These are phyloP conservation scores for Nematostella vectensis DNA, from an alignment of 92 coral and sea anemone genomes.

Conservation along the genomic window DNA sequence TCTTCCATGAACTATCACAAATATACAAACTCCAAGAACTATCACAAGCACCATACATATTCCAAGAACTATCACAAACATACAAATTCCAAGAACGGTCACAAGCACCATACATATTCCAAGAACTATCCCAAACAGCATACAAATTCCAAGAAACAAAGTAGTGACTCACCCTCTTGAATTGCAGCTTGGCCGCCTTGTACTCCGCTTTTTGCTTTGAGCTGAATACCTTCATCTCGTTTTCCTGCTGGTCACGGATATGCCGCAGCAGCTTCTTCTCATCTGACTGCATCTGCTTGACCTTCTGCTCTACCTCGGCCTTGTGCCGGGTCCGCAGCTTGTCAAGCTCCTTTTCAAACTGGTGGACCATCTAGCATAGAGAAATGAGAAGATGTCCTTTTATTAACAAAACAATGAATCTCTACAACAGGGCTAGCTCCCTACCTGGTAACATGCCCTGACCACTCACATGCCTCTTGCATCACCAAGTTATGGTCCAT, in stretches of 20 bases:
- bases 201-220: constrained; percentile 83
- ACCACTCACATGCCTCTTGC: neutral
- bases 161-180: constrained; percentile 29
- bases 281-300: constrained; percentile 74
- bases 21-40: too few species aligned
- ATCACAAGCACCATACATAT: too few species aligned
- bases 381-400: neutral
- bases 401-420: neutral
- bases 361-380: constrained; percentile 54
- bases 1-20: too few species aligned
- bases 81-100: too few species aligned
- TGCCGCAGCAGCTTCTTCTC: constrained; percentile 72
- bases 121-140: too few species aligned
- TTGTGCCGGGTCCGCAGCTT: constrained; percentile 77
- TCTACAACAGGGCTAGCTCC: neutral
- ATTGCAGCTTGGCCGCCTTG: constrained; percentile 73
- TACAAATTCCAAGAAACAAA: too few species aligned
- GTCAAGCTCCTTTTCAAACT: constrained; percentile 91
- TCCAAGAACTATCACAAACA: too few species aligned
- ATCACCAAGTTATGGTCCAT: too few species aligned
- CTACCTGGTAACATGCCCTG: too few species aligned
- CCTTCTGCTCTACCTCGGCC: constrained; percentile 93
- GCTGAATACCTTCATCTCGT: constrained; percentile 66
- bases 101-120: too few species aligned
- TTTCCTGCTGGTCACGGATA: constrained; percentile 82